These are phyloP conservation scores for Cistogaster globosa DNA, from an alignment of 2,888 invertebrate genomes.

Conservation along the genomic window DNA sequence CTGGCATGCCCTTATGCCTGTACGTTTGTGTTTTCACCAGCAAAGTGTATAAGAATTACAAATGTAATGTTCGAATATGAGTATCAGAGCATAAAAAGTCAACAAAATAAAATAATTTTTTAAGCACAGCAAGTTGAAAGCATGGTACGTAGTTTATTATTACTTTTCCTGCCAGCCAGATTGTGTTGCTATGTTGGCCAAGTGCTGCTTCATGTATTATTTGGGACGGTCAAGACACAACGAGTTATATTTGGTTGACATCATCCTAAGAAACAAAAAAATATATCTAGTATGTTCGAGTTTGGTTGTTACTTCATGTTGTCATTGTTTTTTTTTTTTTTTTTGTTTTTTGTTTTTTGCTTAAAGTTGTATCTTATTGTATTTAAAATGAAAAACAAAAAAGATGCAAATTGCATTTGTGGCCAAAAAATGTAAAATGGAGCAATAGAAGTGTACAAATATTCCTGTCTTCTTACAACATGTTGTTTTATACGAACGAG, in stretches of 20 bases:
- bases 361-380: slow-evolving; percentile 11
- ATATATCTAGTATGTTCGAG: slow-evolving; percentile 14
- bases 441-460: background rate
- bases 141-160: background rate
- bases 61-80: slow-evolving; percentile 39
- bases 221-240: slow-evolving; percentile 39
- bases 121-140: slow-evolving; percentile 19
- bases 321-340: slow-evolving; percentile 12
- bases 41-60: slow-evolving; percentile 23
- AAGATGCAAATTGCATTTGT: background rate
- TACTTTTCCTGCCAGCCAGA: background rate
- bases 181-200: slow-evolving; percentile 17
- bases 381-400: slow-evolving; percentile 1
- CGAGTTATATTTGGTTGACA: slow-evolving; percentile 23
- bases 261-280: slow-evolving; percentile 29
- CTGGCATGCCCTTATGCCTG: background rate
- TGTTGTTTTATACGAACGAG: too few relatives aligned
- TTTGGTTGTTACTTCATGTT: background rate
- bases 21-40: background rate
- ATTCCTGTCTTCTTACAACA: too few relatives aligned
- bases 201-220: slow-evolving; percentile 43
- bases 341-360: too few relatives aligned
- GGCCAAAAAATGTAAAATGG: background rate
- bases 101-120: slow-evolving; percentile 51
- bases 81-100: slow-evolving; percentile 58